Conservation (phyloP, 2,113 vertebrate species). For the Apaloderma vittatum region DNA sequence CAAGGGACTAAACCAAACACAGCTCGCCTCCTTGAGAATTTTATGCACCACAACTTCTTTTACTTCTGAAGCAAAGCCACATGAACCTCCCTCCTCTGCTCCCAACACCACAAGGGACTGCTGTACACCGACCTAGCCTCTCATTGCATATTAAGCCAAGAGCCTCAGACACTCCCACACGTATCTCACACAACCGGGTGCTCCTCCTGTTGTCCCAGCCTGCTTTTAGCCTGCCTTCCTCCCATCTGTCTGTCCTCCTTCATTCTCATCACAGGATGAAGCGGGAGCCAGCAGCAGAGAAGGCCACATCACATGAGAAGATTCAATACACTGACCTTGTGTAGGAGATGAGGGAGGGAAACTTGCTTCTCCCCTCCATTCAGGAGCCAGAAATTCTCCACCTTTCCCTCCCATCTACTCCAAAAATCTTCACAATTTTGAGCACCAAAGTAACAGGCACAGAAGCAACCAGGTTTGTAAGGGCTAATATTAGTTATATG, state of each 20-base stretch:
- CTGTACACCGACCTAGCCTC: neutral
- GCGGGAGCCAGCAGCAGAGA: neutral
- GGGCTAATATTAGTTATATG: neutral
- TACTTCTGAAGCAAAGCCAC: constrained; percentile 46
- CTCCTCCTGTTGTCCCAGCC: neutral
- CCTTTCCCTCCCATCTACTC: neutral
- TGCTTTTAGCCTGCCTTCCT: constrained; percentile 6
- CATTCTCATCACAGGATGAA: neutral
- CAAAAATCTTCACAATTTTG: neutral
- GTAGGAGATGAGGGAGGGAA: neutral
- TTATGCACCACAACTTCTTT: constrained; percentile 1
- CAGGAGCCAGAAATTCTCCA: neutral
- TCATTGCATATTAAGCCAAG: neutral
- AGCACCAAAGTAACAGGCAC: neutral
- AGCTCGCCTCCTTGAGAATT: neutral
- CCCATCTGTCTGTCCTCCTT: neutral
- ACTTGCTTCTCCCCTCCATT: neutral
- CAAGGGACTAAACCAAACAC: constrained; percentile 3
- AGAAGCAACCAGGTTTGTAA: neutral
- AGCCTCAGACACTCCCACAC: constrained; percentile 24
- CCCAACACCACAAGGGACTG: constrained; percentile 5
- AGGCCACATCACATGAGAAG: neutral
- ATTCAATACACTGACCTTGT: neutral
- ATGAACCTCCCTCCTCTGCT: neutral
- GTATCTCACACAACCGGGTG: neutral